These are phyloP conservation scores for Mythimna lalbum DNA, from an alignment of 2,888 invertebrate species.

Conservation along the genomic window DNA sequence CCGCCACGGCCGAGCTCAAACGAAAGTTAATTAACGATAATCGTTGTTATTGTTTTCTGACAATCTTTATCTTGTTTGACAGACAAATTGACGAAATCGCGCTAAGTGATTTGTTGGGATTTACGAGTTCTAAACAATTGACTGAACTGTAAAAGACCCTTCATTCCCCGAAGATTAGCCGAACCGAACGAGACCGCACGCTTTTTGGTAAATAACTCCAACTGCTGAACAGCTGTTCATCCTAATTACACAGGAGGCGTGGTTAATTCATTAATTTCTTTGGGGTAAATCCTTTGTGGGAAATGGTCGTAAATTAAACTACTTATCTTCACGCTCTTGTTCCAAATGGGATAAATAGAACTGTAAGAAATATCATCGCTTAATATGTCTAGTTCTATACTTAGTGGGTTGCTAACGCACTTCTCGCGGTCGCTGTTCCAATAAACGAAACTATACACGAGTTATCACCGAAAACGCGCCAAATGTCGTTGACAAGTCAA, in stretches of 20 bases:
- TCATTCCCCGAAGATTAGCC: slow-evolving; percentile 52
- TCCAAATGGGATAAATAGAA: slow-evolving; percentile 22
- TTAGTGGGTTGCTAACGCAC: slow-evolving; percentile 9
- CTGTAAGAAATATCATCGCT: slow-evolving; percentile 2
- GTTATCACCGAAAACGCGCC: slow-evolving; percentile 20
- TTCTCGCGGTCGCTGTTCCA: neutral
- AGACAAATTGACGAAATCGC: slow-evolving; percentile 61
- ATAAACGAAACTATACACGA: slow-evolving; percentile 22
- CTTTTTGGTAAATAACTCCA: slow-evolving; percentile 43
- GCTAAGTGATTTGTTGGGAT: slow-evolving; percentile 61
- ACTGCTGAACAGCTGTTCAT: slow-evolving; percentile 52
- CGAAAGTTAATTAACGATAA: slow-evolving; percentile 65
- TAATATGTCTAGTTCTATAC: neutral
- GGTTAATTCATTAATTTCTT: slow-evolving; percentile 46
- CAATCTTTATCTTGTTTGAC: slow-evolving; percentile 65
- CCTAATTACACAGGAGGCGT: slow-evolving; percentile 45
- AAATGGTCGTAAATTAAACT: slow-evolving; percentile 34
- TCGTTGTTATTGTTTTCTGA: slow-evolving; percentile 63
- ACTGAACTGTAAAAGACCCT: slow-evolving; percentile 58
- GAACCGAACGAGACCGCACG: slow-evolving; percentile 36
- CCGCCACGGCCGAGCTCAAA: slow-evolving; percentile 45
- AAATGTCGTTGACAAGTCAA: slow-evolving; percentile 49
- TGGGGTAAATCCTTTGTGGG: slow-evolving; percentile 30
- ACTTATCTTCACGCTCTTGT: slow-evolving; percentile 28
- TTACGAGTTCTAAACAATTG: slow-evolving; percentile 57